Evolutionary conservation across 2,888 invertebrate species (phyloP), one percentile per base, ranked within the genome.

Genomic region (Zele albiditarsus): DNA sequence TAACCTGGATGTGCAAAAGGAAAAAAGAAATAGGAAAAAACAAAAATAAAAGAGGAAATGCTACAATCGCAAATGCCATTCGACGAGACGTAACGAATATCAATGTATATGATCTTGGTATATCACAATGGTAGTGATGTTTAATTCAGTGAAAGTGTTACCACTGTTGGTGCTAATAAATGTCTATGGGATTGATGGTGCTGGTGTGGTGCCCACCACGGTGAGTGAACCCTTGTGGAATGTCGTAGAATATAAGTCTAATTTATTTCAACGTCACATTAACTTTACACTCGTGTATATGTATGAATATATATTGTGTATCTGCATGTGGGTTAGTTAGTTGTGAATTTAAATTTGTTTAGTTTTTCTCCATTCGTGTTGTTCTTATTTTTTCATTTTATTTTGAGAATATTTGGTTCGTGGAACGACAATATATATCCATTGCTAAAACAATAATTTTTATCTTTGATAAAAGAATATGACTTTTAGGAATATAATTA

Each of bases 101-200:
- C 16, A 38, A 57, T n/a, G 14, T 46, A n/a, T 73, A n/a, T 67
- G 33, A 53, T 27, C n/a, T 58, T 16, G n/a, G 33, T 42, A 66
- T 28, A 53, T 28, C 38, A 84, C 79, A 81, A 86, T 85, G 84
- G 79, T 74, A 78, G 70, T 74, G 70, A 65, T 80, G 72, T 79
- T 84, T 77, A 78, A 83, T 80, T 73, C 78, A 79, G 81, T 82
- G 82, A 87, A 84, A 84, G 85, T 83, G 80, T 80, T 85, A 73
- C 78, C 81, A 75, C 77, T 81, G 72, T 73, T 82, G 71, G 78
- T 78, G 75, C 71, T 82, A 71, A 80, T 82, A 72, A 79, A 73
- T 70, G 67, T 76, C 75, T 49, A 16, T 60, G 73, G 49, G 68
- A 77, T 78, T 75, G 74, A 78, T 73, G 80, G 76, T 42, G 74